phyloP scores from a whole-genome alignment of 2,888 invertebrate species.

The Chelonus formosanus region DNA sequence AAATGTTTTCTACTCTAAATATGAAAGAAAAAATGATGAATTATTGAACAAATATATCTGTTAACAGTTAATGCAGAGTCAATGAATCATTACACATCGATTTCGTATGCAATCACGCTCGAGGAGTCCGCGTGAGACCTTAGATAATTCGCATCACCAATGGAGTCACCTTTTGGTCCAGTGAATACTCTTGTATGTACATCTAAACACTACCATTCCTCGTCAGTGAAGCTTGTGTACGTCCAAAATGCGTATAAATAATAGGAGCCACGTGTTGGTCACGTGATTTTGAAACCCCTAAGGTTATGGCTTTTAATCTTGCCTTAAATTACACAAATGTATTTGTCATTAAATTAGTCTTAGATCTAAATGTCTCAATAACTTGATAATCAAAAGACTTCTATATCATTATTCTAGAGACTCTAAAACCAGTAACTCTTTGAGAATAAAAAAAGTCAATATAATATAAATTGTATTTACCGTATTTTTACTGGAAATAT shows the following conservation, averaged over 20 bases:
- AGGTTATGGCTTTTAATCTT: conserved; percentile 7
- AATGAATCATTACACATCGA: not conserved
- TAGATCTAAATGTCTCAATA: too few species aligned
- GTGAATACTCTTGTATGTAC: not conserved
- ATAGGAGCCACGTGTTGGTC: conserved; percentile 50
- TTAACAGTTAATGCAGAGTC: not conserved
- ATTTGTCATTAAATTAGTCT: not conserved
- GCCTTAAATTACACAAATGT: not conserved
- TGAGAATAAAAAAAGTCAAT: too few species aligned
- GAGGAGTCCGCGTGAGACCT: conserved; percentile 39
- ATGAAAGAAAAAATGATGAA: not conserved
- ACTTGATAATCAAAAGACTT: too few species aligned
- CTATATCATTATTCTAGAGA: too few species aligned
- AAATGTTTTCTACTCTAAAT: too few species aligned
- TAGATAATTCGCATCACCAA: conserved; percentile 22
- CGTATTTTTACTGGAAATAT: too few species aligned
- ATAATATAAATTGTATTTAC: too few species aligned
- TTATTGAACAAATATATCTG: too few species aligned
- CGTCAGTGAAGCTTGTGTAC: conserved; percentile 24
- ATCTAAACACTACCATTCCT: not conserved
- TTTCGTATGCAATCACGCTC: conserved; percentile 35
- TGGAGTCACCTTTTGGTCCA: conserved; percentile 13
- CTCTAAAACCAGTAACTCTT: too few species aligned
- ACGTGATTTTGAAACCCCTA: conserved; percentile 26
- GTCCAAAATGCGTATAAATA: conserved; percentile 42